Base-by-base conservation (phyloP, 2,797 vertebrate species). In the Chloroceryle inda region DNA sequence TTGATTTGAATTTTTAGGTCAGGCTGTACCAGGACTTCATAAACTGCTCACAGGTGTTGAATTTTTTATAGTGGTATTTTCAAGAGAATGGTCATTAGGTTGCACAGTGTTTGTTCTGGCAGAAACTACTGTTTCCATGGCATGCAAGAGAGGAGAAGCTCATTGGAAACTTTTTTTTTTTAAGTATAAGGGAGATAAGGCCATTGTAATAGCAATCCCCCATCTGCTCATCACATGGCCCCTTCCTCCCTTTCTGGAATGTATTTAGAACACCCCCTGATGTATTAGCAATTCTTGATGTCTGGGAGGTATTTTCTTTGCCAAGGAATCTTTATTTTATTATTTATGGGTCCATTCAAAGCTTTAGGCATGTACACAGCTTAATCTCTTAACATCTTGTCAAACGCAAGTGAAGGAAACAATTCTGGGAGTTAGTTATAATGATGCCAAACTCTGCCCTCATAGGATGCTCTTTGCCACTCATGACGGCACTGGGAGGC, bases 41-140 rank as follows among this genome's bases (percentile, higher is more conserved):
- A 90, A 95, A 95, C 72, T 71, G 47, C 76, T 96, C 31, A 1
- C 86, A 95, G 81, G 71, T 92, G 86, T 58, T 95, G 90, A 92
- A 96, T 95, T 88, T 97, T 97, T 96, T 94, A 94, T 92, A 92
- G 58, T 22, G 23, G 37, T 80, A 83, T 95, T 96, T 97, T 95
- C 94, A 96, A 96, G 90, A 93, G 90, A 81, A 92, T 91, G 77
- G 86, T 95, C 95, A 96, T 96, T 97, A 92, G 59, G 63, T 53
- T 94, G 78, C 16, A 12, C 58, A 84, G 35, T 92, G 66, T 95
- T 96, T 96, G 58, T 76, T 94, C 95, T 85, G 91, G 91, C 83
- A 96, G 80, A 94, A 69, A 75, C 61, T 74, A 62, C 67, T 85
- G 94, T 96, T 95, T 92, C 96, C 91, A 95, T 83, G 84, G 85